Conservation (phyloP, 2,797 vertebrate genomes). For the Brachyrhaphis roseni region DNA sequence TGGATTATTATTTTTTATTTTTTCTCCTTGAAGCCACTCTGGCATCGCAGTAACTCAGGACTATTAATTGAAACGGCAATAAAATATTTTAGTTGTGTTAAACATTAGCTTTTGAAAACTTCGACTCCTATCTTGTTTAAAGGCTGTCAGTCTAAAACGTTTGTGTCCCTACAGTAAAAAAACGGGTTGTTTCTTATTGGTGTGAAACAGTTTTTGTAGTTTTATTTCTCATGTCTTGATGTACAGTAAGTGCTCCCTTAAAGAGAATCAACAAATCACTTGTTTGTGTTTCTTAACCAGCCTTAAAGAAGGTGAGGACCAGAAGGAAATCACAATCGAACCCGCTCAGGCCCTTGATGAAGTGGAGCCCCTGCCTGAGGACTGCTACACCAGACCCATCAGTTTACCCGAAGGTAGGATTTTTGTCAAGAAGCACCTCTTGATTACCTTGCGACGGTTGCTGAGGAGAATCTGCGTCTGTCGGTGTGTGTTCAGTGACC, state of each 20-base stretch:
- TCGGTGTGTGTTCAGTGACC: conserved; percentile 82
- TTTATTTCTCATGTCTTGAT: neutral
- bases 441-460: neutral
- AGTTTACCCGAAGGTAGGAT: conserved; percentile 94
- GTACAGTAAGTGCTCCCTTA: neutral
- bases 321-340: conserved; percentile 96
- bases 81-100: neutral
- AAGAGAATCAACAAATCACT: neutral
- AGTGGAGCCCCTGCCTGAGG: conserved; percentile 96
- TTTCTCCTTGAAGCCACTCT: neutral
- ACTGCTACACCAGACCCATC: conserved; percentile 93
- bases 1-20: neutral
- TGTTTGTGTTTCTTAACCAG: conserved; percentile 71
- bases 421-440: neutral
- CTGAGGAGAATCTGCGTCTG: neutral
- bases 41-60: neutral
- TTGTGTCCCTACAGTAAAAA: neutral
- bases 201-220: neutral
- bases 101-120: neutral
- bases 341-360: conserved; percentile 93
- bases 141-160: neutral
- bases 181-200: neutral
- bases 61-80: neutral
- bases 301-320: conserved; percentile 96
- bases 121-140: neutral